Evolutionary conservation across 1,140 invertebrate species (phyloP), one percentile per base, ranked within the genome.

Genomic region (Pristionchus pacificus): DNA sequence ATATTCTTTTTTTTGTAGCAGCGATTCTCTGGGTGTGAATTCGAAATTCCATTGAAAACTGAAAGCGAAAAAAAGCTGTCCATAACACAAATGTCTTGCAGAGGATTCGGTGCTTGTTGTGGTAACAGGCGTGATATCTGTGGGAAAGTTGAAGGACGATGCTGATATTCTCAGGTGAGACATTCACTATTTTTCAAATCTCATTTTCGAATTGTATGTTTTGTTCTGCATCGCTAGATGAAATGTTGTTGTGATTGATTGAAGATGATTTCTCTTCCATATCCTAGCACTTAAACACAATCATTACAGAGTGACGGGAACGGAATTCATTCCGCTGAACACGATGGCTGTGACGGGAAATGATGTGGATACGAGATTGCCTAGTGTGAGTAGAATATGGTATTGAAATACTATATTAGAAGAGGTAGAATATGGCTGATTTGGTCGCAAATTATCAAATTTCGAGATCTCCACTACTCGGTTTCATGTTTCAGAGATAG

Each of bases 101-200:
- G 79, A 67, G 58, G 80, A 82, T 49, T 57, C 72, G 15, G 78
- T 82, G 58, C 62, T 83, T 6, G 72, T 82, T 3, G 28, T 81
- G 13, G 70, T 83, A 1, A 83, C 78, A 2, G 79, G 74, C 13
- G 80, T 79, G 24, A 32, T 84, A 25, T 83, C 82, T n/a, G 81
- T 83, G 19, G 81, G 81, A 25, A 72, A 84, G 63, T 57, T 83
- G 19, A 6, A 10, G 19, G 74, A 83, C 67, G 75, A 71, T 60
- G 70, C 71, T 55, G 81, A 83, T 59, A 74, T 83, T 55, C 61
- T 72, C 15, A 67, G 67, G 63, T 57, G 24, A 57, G 19, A 57
- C 24, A 19, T 57, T 57, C 24, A 57, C 24, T 57, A 19, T 19
- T 57, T 57, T 57, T 57, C n/a, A n/a, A n/a, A n/a, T n/a, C n/a